These are phyloP conservation scores for Pimpla rufipes DNA, from an alignment of 2,888 invertebrate genomes.

Conservation along the genomic window DNA sequence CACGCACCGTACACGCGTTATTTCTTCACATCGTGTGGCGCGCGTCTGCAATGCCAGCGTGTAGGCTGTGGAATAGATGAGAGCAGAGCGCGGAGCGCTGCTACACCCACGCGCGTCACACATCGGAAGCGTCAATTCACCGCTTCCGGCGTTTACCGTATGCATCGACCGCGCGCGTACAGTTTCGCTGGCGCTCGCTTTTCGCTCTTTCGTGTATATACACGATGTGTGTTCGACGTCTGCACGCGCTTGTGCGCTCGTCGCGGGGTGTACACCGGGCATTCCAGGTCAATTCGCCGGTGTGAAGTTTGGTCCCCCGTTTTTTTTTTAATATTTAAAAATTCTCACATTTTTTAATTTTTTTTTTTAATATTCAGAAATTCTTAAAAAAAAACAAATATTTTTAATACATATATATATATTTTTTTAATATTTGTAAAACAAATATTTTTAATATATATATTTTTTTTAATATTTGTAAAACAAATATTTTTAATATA, in stretches of 20 bases:
- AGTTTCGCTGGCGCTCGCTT: conserved; percentile 61
- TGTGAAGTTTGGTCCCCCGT: too few relatives aligned
- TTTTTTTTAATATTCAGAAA: too few relatives aligned
- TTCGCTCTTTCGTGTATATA: conserved; percentile 48
- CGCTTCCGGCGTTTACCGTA: conserved; percentile 79
- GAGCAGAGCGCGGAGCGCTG: conserved; percentile 13
- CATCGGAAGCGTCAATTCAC: conserved; percentile 77
- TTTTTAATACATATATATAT: too few relatives aligned
- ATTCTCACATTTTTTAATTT: too few relatives aligned
- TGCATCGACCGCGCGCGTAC: conserved; percentile 60
- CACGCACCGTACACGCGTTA: neutral
- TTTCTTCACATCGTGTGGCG: neutral
- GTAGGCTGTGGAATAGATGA: conserved; percentile 46
- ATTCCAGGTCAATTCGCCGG: too few relatives aligned
- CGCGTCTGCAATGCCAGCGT: neutral
- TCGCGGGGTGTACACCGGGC: conserved; percentile 16
- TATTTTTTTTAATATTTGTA: too few relatives aligned
- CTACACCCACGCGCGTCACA: conserved; percentile 66
- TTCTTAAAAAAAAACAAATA: too few relatives aligned
- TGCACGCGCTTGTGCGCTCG: conserved; percentile 20
- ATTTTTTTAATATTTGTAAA: too few relatives aligned
- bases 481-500: too few relatives aligned
- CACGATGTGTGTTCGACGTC: conserved; percentile 30
- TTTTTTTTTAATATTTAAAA: too few relatives aligned
- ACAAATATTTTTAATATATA: too few relatives aligned